A percentile compares a stretch with the other conserved stretches of the same genome.
Evolutionary conservation across 2,797 vertebrate species (phyloP).

Genomic region (Acanthornis magna): DNA sequence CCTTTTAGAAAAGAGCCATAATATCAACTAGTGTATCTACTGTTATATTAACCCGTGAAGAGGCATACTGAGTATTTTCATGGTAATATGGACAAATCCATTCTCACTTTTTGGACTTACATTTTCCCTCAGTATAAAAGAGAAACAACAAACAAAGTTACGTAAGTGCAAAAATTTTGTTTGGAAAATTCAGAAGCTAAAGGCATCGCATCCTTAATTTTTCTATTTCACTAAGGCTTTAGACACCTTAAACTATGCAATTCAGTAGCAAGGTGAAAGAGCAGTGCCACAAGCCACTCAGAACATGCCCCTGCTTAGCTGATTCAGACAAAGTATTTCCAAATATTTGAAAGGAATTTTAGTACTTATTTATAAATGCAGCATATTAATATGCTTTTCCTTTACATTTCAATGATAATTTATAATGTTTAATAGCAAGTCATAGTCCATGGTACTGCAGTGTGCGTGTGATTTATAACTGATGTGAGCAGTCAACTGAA

Average conservation of each 20-base stretch:
- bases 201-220: background rate
- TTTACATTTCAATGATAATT: background rate
- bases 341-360: background rate
- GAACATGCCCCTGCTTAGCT: background rate
- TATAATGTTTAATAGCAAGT: background rate
- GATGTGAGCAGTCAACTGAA: conserved; percentile 35
- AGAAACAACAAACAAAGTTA: background rate
- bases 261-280: background rate
- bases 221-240: background rate
- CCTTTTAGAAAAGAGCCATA: background rate
- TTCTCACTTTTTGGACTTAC: background rate
- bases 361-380: background rate
- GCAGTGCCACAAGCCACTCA: background rate
- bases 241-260: background rate
- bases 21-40: background rate
- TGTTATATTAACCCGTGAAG: background rate
- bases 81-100: background rate
- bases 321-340: background rate
- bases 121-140: background rate
- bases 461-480: background rate
- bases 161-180: background rate
- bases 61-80: background rate
- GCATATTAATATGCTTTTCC: background rate
- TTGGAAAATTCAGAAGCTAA: background rate
- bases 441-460: background rate